Evolutionary conservation across 2,888 invertebrate genomes (phyloP).

Genomic region (Cryptophagus acutangulus): DNA sequence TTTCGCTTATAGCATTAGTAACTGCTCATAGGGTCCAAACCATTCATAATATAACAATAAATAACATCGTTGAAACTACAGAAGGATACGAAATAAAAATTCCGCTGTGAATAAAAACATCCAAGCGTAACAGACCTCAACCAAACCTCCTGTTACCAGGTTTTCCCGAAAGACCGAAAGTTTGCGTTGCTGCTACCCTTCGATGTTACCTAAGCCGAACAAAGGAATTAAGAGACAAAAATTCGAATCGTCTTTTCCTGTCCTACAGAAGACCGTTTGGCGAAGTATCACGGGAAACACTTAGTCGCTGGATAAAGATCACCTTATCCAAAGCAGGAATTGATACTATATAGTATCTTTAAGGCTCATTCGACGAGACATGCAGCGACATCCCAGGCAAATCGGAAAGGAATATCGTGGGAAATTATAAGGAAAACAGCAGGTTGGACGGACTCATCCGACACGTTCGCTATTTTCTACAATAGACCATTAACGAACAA

Average conservation of each 20-base stretch:
- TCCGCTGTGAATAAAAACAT: slow-evolving; percentile 3
- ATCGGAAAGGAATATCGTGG: slow-evolving; percentile 15
- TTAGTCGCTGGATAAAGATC: neutral
- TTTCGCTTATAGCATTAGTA: neutral
- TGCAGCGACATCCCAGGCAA: slow-evolving; percentile 22
- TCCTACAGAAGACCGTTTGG: neutral
- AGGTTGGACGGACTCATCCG: slow-evolving; percentile 21
- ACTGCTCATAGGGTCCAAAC: slow-evolving; percentile 6
- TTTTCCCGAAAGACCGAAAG: neutral
- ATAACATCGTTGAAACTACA: neutral
- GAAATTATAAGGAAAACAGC: slow-evolving; percentile 19
- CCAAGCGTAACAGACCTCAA: neutral
- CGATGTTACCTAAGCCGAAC: neutral
- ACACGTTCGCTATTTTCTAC: slow-evolving; percentile 19
- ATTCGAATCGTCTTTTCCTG: neutral
- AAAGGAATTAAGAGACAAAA: neutral
- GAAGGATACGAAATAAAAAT: neutral
- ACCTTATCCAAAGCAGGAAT: neutral
- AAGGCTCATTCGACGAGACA: slow-evolving; percentile 22
- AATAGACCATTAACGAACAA: slow-evolving; percentile 12
- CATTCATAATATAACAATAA: neutral
- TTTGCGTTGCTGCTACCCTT: slow-evolving; percentile 4
- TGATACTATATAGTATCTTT: neutral
- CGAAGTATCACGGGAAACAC: neutral
- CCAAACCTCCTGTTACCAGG: neutral